A percentile compares a stretch with the other conserved stretches of the same genome.
These are phyloP conservation scores for Buceros bicornis DNA, from an alignment of 2,797 vertebrate genomes.

Conservation along the genomic window DNA sequence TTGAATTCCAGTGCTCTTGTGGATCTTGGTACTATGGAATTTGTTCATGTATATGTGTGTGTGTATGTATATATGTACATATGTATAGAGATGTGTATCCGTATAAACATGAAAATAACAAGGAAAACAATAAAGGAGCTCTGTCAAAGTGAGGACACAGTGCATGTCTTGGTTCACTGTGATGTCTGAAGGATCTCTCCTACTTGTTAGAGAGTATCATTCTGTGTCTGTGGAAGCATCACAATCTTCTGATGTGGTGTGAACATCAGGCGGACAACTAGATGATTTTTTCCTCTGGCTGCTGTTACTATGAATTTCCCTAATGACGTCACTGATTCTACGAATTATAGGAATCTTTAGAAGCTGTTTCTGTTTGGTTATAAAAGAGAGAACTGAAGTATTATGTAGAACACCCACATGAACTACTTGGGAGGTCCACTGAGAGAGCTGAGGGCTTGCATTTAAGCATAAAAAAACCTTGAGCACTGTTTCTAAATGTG, in stretches of 20 bases:
- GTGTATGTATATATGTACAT: neutral
- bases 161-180: neutral
- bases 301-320: neutral
- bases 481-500: neutral
- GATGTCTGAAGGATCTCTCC: neutral
- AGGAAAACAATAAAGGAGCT: neutral
- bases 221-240: neutral
- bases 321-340: neutral
- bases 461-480: neutral
- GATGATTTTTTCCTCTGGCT: neutral
- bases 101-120: neutral
- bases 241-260: neutral
- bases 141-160: neutral
- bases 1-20: neutral
- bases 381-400: neutral
- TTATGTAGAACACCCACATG: neutral
- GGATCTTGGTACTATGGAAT: neutral
- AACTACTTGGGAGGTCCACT: conserved; percentile 24
- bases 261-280: neutral
- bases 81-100: neutral
- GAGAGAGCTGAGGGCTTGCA: neutral
- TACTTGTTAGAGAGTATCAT: neutral
- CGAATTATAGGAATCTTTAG: neutral
- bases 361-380: neutral
- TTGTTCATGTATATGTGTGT: neutral